A percentile compares a stretch with the other conserved stretches of the same genome.
phyloP scores from a whole-genome alignment of 2,113 vertebrate species.

The Podarcis cretensis region DNA sequence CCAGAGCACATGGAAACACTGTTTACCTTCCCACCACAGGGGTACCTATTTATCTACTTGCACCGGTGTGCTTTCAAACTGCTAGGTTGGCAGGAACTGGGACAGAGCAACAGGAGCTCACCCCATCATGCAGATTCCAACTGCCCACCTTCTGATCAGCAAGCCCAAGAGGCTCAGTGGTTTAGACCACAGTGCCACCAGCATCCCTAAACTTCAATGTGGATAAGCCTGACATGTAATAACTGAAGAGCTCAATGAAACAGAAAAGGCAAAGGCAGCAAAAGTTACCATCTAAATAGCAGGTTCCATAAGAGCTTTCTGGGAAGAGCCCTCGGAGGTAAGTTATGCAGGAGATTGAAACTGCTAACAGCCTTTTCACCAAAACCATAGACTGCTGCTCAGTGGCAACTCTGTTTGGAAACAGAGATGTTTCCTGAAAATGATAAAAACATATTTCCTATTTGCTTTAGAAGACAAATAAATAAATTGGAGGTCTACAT shows the following conservation, averaged over 20 bases:
- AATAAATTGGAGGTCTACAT: not conserved
- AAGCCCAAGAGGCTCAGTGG: too few relatives aligned
- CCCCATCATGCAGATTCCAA: too few relatives aligned
- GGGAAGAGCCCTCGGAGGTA: conserved; percentile 81
- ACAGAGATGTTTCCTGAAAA: conserved; percentile 54
- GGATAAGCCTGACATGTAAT: not conserved
- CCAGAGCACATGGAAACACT: too few relatives aligned
- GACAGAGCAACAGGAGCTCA: too few relatives aligned
- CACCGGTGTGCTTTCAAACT: not conserved
- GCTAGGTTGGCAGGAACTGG: too few relatives aligned
- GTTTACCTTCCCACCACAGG: too few relatives aligned
- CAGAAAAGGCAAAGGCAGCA: not conserved
- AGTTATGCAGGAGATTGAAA: conserved; percentile 76
- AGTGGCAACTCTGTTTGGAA: conserved; percentile 62
- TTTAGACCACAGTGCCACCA: too few relatives aligned
- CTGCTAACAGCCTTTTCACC: conserved; percentile 77
- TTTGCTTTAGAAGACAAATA: not conserved
- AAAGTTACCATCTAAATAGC: conserved; percentile 75
- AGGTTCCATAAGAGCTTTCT: conserved; percentile 76
- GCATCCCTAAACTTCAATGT: too few relatives aligned
- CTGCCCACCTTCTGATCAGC: too few relatives aligned
- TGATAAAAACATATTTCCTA: not conserved
- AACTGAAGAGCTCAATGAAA: not conserved
- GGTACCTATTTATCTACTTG: too few relatives aligned
- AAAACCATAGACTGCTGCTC: conserved; percentile 72